Percentiles rank a stretch among this genome's conserved stretches.
Conservation (phyloP, 2,888 invertebrate species). For the Leptothorax acervorum region DNA sequence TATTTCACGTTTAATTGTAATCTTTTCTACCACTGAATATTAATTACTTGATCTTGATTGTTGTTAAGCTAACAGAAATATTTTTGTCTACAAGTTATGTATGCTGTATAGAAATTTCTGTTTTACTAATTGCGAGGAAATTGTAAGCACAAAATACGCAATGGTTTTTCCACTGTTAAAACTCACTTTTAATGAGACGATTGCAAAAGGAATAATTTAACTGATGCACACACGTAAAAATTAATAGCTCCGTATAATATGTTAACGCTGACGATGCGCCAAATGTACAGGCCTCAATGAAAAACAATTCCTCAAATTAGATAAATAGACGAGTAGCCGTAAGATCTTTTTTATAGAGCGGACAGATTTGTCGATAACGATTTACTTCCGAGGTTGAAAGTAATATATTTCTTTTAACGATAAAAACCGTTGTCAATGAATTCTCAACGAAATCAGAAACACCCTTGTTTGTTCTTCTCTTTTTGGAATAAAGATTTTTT, state of each 20-base stretch:
- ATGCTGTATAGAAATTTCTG: background rate
- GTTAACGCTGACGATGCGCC: conserved; percentile 59
- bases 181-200: conserved; percentile 7
- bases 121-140: conserved; percentile 18
- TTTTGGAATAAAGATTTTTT: conserved; percentile 30
- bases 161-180: background rate
- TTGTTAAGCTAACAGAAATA: conserved; percentile 16
- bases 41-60: conserved; percentile 25
- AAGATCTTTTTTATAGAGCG: conserved; percentile 63
- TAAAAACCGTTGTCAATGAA: conserved; percentile 49
- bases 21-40: conserved; percentile 27
- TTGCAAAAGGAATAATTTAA: background rate
- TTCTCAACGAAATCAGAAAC: conserved; percentile 48
- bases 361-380: conserved; percentile 29
- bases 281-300: conserved; percentile 68
- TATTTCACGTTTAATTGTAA: conserved; percentile 32
- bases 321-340: conserved; percentile 53
- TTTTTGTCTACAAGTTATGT: conserved; percentile 14
- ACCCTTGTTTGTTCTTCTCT: background rate
- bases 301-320: conserved; percentile 57
- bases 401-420: conserved; percentile 45
- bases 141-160: conserved; percentile 2
- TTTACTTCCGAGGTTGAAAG: conserved; percentile 46
- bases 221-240: background rate
- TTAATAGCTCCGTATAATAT: conserved; percentile 27